phyloP scores from a whole-genome alignment of 2,113 vertebrate species.

The Cebidichthys violaceus region DNA sequence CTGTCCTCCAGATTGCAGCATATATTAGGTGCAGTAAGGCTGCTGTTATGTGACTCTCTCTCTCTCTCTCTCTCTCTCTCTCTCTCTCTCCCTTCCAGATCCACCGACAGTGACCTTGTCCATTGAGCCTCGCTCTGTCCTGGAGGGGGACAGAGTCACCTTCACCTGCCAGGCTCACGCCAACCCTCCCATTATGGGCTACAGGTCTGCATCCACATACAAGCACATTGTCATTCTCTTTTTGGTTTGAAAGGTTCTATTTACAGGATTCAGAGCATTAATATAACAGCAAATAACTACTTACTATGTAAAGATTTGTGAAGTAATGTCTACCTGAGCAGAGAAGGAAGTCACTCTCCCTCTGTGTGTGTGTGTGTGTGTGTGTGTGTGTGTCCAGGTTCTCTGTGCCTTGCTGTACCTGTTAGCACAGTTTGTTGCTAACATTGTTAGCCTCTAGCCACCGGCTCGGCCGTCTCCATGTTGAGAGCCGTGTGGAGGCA shows the following conservation, averaged over 20 bases:
- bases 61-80: slow-evolving; percentile 5
- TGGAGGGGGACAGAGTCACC: slow-evolving; percentile 91
- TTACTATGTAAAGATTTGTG: neutral
- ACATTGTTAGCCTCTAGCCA: too few species aligned
- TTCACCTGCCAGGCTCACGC: slow-evolving; percentile 95
- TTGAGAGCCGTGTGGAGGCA: too few species aligned
- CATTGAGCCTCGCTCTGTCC: slow-evolving; percentile 94
- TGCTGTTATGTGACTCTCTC: slow-evolving; percentile 26
- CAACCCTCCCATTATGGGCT: slow-evolving; percentile 94
- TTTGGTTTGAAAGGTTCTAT: neutral
- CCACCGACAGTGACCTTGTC: slow-evolving; percentile 93
- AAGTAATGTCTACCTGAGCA: neutral
- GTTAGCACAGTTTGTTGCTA: too few species aligned
- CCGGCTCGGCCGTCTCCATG: too few species aligned
- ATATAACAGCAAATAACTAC: neutral
- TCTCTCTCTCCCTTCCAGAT: slow-evolving; percentile 78
- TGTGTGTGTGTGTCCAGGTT: too few species aligned
- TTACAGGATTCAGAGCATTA: too few species aligned
- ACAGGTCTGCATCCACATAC: slow-evolving; percentile 84
- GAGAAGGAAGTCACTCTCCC: too few species aligned
- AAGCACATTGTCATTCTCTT: neutral
- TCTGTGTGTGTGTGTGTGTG: too few species aligned
- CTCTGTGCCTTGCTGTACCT: too few species aligned
- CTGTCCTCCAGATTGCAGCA: slow-evolving; percentile 37
- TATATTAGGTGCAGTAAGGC: slow-evolving; percentile 17